A percentile compares a stretch with the other conserved stretches of the same genome.
Evolutionary conservation across 2,888 invertebrate species (phyloP).

Genomic region (Deilephila elpenor): DNA sequence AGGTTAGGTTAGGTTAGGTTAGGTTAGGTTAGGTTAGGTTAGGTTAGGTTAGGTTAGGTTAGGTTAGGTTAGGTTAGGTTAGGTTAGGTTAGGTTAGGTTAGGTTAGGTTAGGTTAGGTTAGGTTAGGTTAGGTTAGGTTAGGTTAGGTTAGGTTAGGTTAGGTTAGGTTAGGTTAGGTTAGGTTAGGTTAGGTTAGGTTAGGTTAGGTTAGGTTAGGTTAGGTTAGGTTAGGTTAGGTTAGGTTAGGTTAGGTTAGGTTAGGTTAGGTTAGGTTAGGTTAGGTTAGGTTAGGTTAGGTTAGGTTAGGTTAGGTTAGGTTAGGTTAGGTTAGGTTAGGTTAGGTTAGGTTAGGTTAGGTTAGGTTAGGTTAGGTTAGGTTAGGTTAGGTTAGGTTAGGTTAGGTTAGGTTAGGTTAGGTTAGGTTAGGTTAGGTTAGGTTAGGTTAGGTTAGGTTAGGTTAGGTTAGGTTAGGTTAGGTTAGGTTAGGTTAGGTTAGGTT

Average conservation of each 20-base stretch:
- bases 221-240: constrained; percentile 36
- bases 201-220: constrained; percentile 38
- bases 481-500: constrained; percentile 32
- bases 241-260: constrained; percentile 37
- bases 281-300: constrained; percentile 35
- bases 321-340: constrained; percentile 40
- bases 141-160: constrained; percentile 32
- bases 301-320: constrained; percentile 38
- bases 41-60: constrained; percentile 32
- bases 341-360: constrained; percentile 37
- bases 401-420: constrained; percentile 24
- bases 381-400: constrained; percentile 35
- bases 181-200: constrained; percentile 36
- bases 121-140: constrained; percentile 32
- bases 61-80: constrained; percentile 32
- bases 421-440: constrained; percentile 36
- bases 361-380: constrained; percentile 35
- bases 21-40: constrained; percentile 32
- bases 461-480: constrained; percentile 39
- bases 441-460: constrained; percentile 39
- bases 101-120: constrained; percentile 32
- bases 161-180: constrained; percentile 31
- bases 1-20: constrained; percentile 32
- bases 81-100: constrained; percentile 32
- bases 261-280: constrained; percentile 35